Evolutionary conservation across 1,140 invertebrate species (phyloP), one percentile per base, ranked within the genome.

Genomic region (Pseudomyrmex cubaensis): DNA sequence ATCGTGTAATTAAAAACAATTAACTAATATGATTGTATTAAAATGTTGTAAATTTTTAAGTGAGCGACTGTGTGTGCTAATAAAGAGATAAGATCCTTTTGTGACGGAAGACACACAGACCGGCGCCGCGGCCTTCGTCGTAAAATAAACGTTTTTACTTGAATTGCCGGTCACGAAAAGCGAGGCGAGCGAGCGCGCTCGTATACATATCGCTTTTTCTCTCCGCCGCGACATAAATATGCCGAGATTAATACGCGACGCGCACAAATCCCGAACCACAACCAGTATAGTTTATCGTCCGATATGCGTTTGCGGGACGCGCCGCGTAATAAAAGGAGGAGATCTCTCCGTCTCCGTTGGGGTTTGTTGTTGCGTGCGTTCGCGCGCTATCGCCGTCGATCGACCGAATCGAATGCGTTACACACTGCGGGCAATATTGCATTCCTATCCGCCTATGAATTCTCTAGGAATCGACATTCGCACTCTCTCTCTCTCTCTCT

Each of bases 161-260:
- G 15, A 70, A 59, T 22, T 20, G 76, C 76, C 10, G 64, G 82
- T 84, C 69, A 83, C 85, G 64, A 50, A 72, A 25, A 61, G 52
- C 35, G 35, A 35, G 7, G 35, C 35, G 22, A 70, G 75, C 67
- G 84, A 54, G 50, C 56, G 57, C 35, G 57, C 35, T 61, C 54
- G 48, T 46, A 25, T 12, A n/a, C 7, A 15, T 13, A 54, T 52
- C n/a, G 69, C 74, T 85, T 85, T 85, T 87, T 85, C 57, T 76
- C 56, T 13, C 10, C 20, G 22, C 64, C 70, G 66, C 20, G 57
- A 85, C 77, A 88, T 87, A 93, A 92, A 93, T 92, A 93, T 85
- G 75, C 62, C 82, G 90, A 91, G 91, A 93, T 94, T 93, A 93
- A 94, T 94, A 92, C 90, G 85, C 89, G 84, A 35, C 35, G 78